These are phyloP conservation scores for Phaenicophaeus curvirostris DNA, from an alignment of 2,797 vertebrate species.

Conservation along the genomic window DNA sequence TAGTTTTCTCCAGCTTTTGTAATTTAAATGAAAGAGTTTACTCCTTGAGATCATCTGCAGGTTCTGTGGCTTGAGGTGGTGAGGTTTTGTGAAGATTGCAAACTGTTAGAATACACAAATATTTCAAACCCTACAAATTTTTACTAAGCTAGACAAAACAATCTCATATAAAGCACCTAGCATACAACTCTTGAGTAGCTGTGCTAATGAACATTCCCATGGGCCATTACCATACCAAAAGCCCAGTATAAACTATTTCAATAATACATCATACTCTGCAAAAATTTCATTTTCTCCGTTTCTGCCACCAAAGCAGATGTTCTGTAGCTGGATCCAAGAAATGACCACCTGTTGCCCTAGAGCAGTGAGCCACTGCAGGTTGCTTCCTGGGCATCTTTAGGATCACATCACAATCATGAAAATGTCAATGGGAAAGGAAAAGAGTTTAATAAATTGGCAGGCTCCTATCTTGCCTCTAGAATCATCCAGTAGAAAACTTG, in stretches of 20 bases:
- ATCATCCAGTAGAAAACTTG: neutral
- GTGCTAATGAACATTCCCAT: neutral
- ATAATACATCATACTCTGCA: neutral
- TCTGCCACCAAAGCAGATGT: neutral
- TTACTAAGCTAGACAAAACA: neutral
- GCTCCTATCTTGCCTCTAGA: neutral
- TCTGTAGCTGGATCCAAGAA: neutral
- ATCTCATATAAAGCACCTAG: neutral
- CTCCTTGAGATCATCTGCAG: neutral
- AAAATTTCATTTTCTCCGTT: neutral
- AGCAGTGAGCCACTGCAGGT: rapidly evolving
- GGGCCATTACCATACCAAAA: neutral
- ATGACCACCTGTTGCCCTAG: neutral
- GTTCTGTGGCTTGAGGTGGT: neutral
- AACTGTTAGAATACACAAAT: neutral
- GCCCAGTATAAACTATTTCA: neutral
- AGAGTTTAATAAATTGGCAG: neutral
- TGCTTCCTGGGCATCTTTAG: neutral
- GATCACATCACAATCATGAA: neutral
- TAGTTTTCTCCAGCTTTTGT: neutral
- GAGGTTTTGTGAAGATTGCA: neutral
- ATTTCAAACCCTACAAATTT: neutral
- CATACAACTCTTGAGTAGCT: neutral
- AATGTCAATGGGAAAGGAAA: neutral
- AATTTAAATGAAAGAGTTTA: neutral